phyloP scores from a whole-genome alignment of 2,888 invertebrate genomes.

The Hirtodrosophila duncani region DNA sequence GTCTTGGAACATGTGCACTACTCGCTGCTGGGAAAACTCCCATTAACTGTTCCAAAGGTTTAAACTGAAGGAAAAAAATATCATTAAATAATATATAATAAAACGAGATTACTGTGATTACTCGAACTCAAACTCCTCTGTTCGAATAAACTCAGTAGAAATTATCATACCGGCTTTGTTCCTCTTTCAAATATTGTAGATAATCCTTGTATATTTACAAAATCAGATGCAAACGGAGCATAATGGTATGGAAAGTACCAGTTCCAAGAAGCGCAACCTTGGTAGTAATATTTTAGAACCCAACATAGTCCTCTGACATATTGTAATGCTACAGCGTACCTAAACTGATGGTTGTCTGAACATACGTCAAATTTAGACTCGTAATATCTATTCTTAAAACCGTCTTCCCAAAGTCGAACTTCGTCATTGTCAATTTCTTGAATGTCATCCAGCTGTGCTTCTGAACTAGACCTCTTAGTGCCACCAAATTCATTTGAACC shows the following conservation, averaged over 20 bases:
- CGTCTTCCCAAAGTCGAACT: conserved; percentile 94
- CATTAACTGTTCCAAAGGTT: conserved; percentile 99
- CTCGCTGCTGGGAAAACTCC: conserved; percentile 99
- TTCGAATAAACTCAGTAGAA: not conserved
- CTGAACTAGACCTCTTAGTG: conserved; percentile 41
- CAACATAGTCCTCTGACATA: conserved; percentile 98
- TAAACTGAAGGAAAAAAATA: conserved; percentile 83
- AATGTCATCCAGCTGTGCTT: conserved; percentile 75
- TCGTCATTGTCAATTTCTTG: conserved; percentile 58
- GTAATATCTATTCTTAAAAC: conserved; percentile 98
- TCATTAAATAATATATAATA: not conserved
- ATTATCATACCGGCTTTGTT: conserved; percentile 87
- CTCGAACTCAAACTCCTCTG: not conserved
- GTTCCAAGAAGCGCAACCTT: conserved; percentile 99
- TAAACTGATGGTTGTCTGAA: conserved; percentile 87
- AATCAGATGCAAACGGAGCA: conserved; percentile 99
- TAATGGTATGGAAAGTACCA: conserved; percentile 99
- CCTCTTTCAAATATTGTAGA: conserved; percentile 92
- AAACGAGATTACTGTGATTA: not conserved
- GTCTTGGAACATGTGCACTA: conserved; percentile 92
- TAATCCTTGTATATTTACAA: conserved; percentile 91
- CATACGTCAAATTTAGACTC: conserved; percentile 94
- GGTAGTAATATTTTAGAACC: conserved; percentile 99
- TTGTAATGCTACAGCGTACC: conserved; percentile 94
- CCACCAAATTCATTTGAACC: conserved; percentile 26